Conservation (phyloP, 2,888 invertebrate species). For the Drosophila parthenogenetica region DNA sequence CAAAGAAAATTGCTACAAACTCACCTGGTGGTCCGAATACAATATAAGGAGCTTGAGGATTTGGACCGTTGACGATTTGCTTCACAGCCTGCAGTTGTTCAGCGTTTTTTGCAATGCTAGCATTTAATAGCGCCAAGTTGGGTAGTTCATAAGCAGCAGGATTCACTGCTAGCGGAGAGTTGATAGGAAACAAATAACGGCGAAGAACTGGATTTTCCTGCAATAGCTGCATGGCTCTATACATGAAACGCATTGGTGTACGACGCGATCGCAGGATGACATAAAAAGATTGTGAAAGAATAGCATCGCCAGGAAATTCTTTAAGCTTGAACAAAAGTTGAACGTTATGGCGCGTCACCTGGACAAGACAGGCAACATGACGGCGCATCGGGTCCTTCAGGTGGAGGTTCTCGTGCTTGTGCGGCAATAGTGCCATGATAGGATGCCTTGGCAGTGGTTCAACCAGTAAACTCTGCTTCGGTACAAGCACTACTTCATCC, state of each 20-base stretch:
- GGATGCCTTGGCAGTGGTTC: slow-evolving; percentile 39
- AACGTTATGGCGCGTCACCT: slow-evolving; percentile 55
- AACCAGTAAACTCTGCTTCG: slow-evolving; percentile 50
- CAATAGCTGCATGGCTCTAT: slow-evolving; percentile 74
- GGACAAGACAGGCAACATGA: slow-evolving; percentile 47
- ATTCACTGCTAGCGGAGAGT: not conserved
- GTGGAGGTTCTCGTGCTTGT: slow-evolving; percentile 45
- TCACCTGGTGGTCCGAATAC: slow-evolving; percentile 96
- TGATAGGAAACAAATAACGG: slow-evolving; percentile 70
- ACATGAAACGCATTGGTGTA: slow-evolving; percentile 66
- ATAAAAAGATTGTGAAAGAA: slow-evolving; percentile 38
- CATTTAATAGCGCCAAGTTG: slow-evolving; percentile 62
- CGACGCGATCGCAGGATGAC: slow-evolving; percentile 73
- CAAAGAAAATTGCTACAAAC: not conserved
- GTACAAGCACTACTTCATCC: slow-evolving; percentile 73
- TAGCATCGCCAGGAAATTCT: not conserved
- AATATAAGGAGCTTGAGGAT: slow-evolving; percentile 90
- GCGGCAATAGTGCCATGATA: slow-evolving; percentile 52
- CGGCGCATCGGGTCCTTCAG: slow-evolving; percentile 41
- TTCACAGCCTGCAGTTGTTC: slow-evolving; percentile 89
- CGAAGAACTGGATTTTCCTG: slow-evolving; percentile 39
- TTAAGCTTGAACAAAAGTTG: slow-evolving; percentile 28
- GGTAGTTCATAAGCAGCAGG: not conserved
- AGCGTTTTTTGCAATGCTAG: slow-evolving; percentile 86
- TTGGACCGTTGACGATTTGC: slow-evolving; percentile 88